phyloP scores from a whole-genome alignment of 2,888 invertebrate species.

The Mesoligia furuncula region DNA sequence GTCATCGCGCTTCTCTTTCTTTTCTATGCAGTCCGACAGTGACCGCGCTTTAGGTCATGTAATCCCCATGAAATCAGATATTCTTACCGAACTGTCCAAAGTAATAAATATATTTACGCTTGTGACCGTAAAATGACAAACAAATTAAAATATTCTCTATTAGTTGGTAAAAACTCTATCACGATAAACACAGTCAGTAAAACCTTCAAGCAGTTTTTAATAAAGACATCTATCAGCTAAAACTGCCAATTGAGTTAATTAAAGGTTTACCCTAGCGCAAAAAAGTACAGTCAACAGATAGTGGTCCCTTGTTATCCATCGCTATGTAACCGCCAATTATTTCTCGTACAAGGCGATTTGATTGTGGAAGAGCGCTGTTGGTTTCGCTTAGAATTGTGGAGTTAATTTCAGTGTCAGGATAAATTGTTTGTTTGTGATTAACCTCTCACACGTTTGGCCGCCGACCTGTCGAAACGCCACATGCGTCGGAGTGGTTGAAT shows the following conservation, averaged over 20 bases:
- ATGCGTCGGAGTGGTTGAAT: too few relatives aligned
- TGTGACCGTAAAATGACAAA: not conserved
- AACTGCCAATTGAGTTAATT: constrained; percentile 48
- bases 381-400: not conserved
- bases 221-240: constrained; percentile 11
- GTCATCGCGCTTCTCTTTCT: too few relatives aligned
- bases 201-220: not conserved
- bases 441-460: too few relatives aligned
- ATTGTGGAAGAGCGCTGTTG: not conserved
- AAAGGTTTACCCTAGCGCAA: constrained; percentile 33
- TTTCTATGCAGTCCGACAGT: too few relatives aligned
- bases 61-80: too few relatives aligned
- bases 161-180: not conserved
- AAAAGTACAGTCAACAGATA: constrained; percentile 30
- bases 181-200: not conserved
- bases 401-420: not conserved
- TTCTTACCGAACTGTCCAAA: too few relatives aligned
- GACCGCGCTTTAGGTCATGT: too few relatives aligned
- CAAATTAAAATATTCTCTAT: not conserved
- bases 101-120: too few relatives aligned
- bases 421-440: not conserved
- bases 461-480: too few relatives aligned
- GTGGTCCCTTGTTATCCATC: constrained; percentile 36
- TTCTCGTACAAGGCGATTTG: constrained; percentile 9
- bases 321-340: constrained; percentile 47